Base-by-base conservation (phyloP, 2,797 vertebrate species). In the Rhodeus uyekii region DNA sequence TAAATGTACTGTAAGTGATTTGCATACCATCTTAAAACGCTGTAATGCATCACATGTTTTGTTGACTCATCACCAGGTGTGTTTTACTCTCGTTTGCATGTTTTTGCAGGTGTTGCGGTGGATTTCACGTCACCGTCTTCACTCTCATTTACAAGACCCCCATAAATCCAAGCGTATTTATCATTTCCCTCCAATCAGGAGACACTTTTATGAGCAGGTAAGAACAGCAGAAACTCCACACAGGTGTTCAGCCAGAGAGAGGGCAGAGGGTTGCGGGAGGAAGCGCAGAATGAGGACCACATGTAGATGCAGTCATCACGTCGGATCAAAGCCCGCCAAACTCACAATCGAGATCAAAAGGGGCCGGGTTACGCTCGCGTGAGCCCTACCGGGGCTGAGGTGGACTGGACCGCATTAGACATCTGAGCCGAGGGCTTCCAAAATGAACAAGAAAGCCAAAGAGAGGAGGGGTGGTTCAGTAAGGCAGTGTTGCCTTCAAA, bases 321-420 rank as follows among this genome's bases (percentile, higher is more conserved):
- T 6, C n/a, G 65, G 76, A 74, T 85, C 74, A 85, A 75, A 73
- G 71, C 63, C 55, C 39, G 27, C 73, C 27, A 80, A 83, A 60
- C 82, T 74, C 64, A 69, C 55, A 50, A 69, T 34, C 67, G 16
- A 83, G 83, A 85, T 88, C 87, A 88, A 86, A 86, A 67, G 71
- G n/a, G 9, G 29, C 73, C 1, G 8, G 58, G 83, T 78, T 83
- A 46, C 4, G 29, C 50, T 86, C 61, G 65, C 78, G 60, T 76
- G 74, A 83, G 83, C 46, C 65, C 60, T 16, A 46, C 58, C 48
- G 78, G 74, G 81, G 29, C 79, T 27, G 55, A 9, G 50, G 69
- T 69, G 42, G 71, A 78, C 71, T 86, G 81, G 44, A 38, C 53
- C 14, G 71, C 27, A 79, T 83, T 85, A 85, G 80, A 27, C 29